These are phyloP conservation scores for Zingel zingel DNA, from an alignment of 2,113 vertebrate genomes.

Conservation along the genomic window DNA sequence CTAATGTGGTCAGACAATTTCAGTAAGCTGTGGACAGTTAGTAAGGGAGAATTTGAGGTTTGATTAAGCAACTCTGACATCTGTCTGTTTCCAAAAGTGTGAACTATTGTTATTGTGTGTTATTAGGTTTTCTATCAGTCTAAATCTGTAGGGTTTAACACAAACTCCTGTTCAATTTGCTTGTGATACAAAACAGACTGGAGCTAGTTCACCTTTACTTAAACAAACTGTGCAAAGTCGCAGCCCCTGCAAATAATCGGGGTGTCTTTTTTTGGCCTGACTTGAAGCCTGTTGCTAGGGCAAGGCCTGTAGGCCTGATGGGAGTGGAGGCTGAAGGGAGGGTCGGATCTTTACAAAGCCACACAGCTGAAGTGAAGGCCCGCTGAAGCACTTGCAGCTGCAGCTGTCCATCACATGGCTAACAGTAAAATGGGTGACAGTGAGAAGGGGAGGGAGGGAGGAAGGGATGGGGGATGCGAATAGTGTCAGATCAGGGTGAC, in stretches of 20 bases:
- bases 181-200: constrained; percentile 41
- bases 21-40: constrained; percentile 19
- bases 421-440: constrained; percentile 78
- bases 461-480: constrained; percentile 22
- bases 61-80: constrained; percentile 23
- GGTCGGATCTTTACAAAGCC: constrained; percentile 81
- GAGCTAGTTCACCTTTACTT: constrained; percentile 68
- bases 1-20: constrained; percentile 42
- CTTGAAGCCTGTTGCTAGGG: constrained; percentile 85
- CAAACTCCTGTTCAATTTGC: not conserved
- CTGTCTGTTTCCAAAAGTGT: not conserved
- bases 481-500: constrained; percentile 72
- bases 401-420: constrained; percentile 83
- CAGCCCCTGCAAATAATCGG: constrained; percentile 62
- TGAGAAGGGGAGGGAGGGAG: constrained; percentile 50
- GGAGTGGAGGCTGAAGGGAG: constrained; percentile 74
- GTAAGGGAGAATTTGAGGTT: constrained; percentile 1
- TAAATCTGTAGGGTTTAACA: not conserved
- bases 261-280: constrained; percentile 85
- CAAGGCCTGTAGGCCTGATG: constrained; percentile 60
- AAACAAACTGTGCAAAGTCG: constrained; percentile 48
- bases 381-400: constrained; percentile 80
- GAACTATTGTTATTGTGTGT: not conserved
- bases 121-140: not conserved
- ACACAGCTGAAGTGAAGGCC: constrained; percentile 83